Evolutionary conservation across 2,113 vertebrate genomes (phyloP).

Genomic region (Chloropsis cyanopogon): DNA sequence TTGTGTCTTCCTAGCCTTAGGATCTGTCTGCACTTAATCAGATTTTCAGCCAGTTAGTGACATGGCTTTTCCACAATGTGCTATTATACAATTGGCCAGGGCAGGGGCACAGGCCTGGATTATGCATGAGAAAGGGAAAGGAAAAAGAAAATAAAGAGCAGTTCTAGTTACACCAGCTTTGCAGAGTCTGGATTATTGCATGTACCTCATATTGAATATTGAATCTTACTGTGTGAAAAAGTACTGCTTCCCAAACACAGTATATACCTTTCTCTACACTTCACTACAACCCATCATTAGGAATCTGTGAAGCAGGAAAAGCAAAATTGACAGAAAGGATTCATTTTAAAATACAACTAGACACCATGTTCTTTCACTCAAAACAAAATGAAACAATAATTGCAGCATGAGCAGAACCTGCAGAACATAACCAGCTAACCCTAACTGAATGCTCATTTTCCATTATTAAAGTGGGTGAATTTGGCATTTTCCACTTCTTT

Average conservation of each 20-base stretch:
- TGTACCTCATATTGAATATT: not conserved
- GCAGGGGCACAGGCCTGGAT: not conserved
- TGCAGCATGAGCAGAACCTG: slow-evolving; percentile 4
- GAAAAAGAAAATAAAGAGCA: not conserved
- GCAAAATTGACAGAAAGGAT: slow-evolving; percentile 47
- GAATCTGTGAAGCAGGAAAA: slow-evolving; percentile 52
- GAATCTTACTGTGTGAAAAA: not conserved
- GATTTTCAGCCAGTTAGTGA: not conserved
- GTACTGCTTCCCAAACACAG: not conserved
- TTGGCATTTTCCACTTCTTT: slow-evolving; percentile 11
- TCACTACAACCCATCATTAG: slow-evolving; percentile 3
- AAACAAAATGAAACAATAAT: slow-evolving; percentile 36
- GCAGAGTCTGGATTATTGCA: not conserved
- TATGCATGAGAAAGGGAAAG: not conserved
- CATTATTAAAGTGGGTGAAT: not conserved
- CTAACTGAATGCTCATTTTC: slow-evolving; percentile 36
- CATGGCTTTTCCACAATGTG: not conserved
- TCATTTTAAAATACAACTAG: slow-evolving; percentile 42
- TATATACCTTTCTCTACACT: not conserved
- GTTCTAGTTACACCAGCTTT: not conserved
- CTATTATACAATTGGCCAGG: not conserved
- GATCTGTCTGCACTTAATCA: not conserved
- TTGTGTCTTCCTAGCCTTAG: not conserved
- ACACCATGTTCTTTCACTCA: not conserved
- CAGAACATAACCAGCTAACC: slow-evolving; percentile 29